Evolutionary conservation across 2,113 vertebrate species (phyloP).

Genomic region (Odontophorus gujanensis): DNA sequence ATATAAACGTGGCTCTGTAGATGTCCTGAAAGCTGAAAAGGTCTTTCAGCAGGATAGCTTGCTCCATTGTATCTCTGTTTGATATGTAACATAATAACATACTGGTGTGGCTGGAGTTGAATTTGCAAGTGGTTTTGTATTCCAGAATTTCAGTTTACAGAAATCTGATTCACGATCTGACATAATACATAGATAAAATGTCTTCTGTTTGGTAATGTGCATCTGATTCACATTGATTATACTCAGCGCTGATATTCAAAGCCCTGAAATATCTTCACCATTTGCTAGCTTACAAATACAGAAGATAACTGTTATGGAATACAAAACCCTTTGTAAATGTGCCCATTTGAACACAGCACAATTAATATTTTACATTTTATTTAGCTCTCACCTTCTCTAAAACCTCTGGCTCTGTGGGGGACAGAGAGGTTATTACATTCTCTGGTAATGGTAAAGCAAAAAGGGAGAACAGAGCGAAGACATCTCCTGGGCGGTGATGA

Average conservation of each 20-base stretch:
- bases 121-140: constrained; percentile 47
- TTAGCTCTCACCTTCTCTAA: background rate
- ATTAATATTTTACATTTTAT: constrained; percentile 17
- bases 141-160: constrained; percentile 64
- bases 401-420: background rate
- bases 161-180: constrained; percentile 68
- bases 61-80: constrained; percentile 30
- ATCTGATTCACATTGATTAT: constrained; percentile 71
- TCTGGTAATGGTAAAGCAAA: background rate
- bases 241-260: constrained; percentile 22
- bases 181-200: constrained; percentile 71
- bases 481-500: background rate
- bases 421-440: rapidly evolving
- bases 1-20: constrained; percentile 54
- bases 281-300: constrained; percentile 65
- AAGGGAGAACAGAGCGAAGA: background rate
- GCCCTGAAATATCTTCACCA: constrained; percentile 59
- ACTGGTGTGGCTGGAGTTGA: constrained; percentile 1
- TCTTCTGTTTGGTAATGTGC: constrained; percentile 72
- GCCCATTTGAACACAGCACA: background rate
- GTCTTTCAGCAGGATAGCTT: constrained; percentile 45
- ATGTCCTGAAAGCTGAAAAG: constrained; percentile 54
- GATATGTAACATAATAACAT: constrained; percentile 45
- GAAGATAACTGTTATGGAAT: constrained; percentile 12
- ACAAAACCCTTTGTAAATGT: constrained; percentile 49